Evolutionary conservation across 2,888 invertebrate species (phyloP), one percentile per base, ranked within the genome.

Genomic region (Endotricha flammealis): DNA sequence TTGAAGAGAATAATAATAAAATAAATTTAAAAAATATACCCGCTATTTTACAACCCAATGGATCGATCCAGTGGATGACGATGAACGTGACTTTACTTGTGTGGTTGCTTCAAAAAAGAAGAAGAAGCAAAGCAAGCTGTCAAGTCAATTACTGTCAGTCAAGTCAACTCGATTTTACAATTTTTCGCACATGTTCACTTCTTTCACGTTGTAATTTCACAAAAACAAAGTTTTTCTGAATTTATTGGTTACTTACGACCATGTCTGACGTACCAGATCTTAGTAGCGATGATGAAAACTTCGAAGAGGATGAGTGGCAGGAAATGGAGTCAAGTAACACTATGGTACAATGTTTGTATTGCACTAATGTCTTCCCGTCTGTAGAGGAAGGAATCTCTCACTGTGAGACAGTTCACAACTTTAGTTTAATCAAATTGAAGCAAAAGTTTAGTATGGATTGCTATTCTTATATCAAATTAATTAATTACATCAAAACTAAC

Each of bases 381-480:
- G 88, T 93, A 34, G 89, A 90, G 17, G 85, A 87, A 38, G 93
- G 92, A 12, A 73, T 93, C 32, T 77, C 88, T 12, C 95, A 95
- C 66, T 90, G 94, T 44, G 88, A 89, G 45, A 67, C 68, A 3
- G 74, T 62, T 9, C 95, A 95, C 58, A 87, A 87, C 35, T 91
- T 95, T 48, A 89, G 90, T 63, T 77, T 95, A 37, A 72, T 87
- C 4, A 71, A 76, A 30, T 76, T 95, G 22, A 93, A 93, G 69
- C 68, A 70, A 2, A 92, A 90, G 63, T 91, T 92, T 57, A 89
- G 89, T 50, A 92, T 95, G 90, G 95, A 95, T 65, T 92, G 92
- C 58, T 95, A 95, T 73, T 92, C 92, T 0, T 94, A 92, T 51
- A 92, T 94, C 13, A 94, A 94, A 68, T 54, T 96, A 57, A 90